These are phyloP conservation scores for Dryomyza anilis DNA, from an alignment of 2,888 invertebrate genomes.

Conservation along the genomic window DNA sequence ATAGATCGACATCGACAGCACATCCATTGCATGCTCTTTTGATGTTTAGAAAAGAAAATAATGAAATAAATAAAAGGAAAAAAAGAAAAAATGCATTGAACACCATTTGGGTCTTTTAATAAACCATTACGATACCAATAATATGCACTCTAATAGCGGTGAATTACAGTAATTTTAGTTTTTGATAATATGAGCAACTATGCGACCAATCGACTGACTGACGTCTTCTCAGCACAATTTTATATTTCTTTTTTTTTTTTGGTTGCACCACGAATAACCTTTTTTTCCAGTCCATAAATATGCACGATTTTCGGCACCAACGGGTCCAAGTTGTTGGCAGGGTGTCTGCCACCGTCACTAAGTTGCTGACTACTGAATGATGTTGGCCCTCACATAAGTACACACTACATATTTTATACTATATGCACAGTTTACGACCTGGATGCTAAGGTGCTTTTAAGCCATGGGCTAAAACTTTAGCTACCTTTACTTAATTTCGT, in stretches of 20 bases:
- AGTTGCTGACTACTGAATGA: slow-evolving; percentile 24
- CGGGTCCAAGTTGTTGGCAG: too few species aligned
- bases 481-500: too few species aligned
- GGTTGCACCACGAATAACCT: too few species aligned
- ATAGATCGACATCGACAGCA: neutral
- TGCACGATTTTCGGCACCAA: slow-evolving; percentile 13
- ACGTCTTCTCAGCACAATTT: neutral
- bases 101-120: slow-evolving; percentile 40
- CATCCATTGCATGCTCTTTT: too few species aligned
- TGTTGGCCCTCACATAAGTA: neutral
- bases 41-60: too few species aligned
- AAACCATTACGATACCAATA: slow-evolving; percentile 49
- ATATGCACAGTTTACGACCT: too few species aligned
- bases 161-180: slow-evolving; percentile 57
- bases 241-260: too few species aligned
- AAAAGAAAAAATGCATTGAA: neutral
- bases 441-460: too few species aligned
- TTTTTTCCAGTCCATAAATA: too few species aligned
- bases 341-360: slow-evolving; percentile 15
- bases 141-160: slow-evolving; percentile 57
- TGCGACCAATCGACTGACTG: slow-evolving; percentile 1
- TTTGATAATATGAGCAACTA: slow-evolving; percentile 41
- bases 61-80: neutral
- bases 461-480: too few species aligned
- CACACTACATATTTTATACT: too few species aligned